Evolutionary conservation across 2,797 vertebrate genomes (phyloP).

Genomic region (Ctenosaura bakeri): DNA sequence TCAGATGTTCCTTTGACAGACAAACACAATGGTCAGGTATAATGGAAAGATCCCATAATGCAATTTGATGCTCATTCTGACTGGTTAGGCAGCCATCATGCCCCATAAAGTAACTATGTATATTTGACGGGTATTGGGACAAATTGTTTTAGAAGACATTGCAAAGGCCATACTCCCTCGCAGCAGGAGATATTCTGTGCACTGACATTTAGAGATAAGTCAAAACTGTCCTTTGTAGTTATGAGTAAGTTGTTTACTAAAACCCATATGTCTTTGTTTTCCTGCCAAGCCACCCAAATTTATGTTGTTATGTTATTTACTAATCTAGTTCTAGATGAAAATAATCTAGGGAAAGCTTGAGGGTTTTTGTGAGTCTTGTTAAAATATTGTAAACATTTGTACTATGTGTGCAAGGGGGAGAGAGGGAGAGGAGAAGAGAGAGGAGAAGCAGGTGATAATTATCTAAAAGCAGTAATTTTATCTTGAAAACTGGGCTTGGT

Average conservation of each 20-base stretch:
- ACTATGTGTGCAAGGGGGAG: too few species aligned
- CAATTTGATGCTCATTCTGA: slow-evolving; percentile 49
- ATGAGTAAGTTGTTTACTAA: slow-evolving; percentile 66
- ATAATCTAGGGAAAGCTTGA: slow-evolving; percentile 5
- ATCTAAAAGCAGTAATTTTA: not conserved
- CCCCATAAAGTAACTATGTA: slow-evolving; percentile 45
- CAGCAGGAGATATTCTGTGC: slow-evolving; percentile 64
- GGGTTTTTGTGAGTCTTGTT: slow-evolving; percentile 5
- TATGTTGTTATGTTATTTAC: slow-evolving; percentile 38
- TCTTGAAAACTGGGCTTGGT: not conserved
- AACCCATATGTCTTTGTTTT: slow-evolving; percentile 40
- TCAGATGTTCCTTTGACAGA: not conserved
- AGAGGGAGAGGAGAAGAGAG: not conserved
- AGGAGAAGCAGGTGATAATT: not conserved
- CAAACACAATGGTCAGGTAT: not conserved
- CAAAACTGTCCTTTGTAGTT: slow-evolving; percentile 69
- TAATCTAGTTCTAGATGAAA: slow-evolving; percentile 27
- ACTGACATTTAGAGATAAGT: slow-evolving; percentile 72
- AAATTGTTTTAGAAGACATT: slow-evolving; percentile 34
- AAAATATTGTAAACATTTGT: not conserved
- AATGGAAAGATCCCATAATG: slow-evolving; percentile 29
- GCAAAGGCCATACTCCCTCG: slow-evolving; percentile 57
- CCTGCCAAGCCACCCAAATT: slow-evolving; percentile 32
- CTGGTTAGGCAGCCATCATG: slow-evolving; percentile 32
- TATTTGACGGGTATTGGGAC: slow-evolving; percentile 46